Evolutionary conservation across 2,888 invertebrate genomes (phyloP).

Genomic region (Trypoxylon attenuatum): DNA sequence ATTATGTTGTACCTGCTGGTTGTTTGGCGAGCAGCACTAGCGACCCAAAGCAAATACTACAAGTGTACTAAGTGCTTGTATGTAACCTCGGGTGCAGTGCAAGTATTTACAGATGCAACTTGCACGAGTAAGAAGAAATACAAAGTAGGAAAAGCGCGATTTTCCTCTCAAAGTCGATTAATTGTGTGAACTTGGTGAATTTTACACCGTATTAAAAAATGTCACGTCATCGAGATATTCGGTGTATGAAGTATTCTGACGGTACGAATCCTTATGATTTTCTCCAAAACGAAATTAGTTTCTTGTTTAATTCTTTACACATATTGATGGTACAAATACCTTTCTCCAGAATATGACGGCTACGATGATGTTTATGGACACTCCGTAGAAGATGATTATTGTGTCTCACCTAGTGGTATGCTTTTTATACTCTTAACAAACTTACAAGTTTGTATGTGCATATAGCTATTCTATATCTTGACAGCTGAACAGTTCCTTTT

Average conservation of each 20-base stretch:
- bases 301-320: neutral
- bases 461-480: conserved; percentile 18
- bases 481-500: conserved; percentile 86
- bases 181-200: neutral
- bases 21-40: too few species aligned
- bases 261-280: conserved; percentile 73
- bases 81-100: too few species aligned
- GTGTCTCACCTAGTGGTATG: conserved; percentile 90
- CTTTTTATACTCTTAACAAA: neutral
- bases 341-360: conserved; percentile 84
- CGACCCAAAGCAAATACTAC: too few species aligned
- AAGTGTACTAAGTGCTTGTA: too few species aligned
- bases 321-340: neutral
- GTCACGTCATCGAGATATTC: conserved; percentile 91
- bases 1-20: too few species aligned
- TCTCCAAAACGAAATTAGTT: neutral
- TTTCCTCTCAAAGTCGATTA: neutral
- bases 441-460: neutral
- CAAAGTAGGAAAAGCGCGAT: neutral
- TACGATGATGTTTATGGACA: conserved; percentile 95
- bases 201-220: conserved; percentile 75
- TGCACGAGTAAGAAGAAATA: too few species aligned
- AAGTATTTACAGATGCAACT: too few species aligned
- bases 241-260: conserved; percentile 89
- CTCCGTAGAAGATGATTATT: conserved; percentile 94